Evolutionary conservation across 2,113 vertebrate genomes (phyloP), one percentile per base, ranked within the genome.

Genomic region (Peucedramus taeniatus): DNA sequence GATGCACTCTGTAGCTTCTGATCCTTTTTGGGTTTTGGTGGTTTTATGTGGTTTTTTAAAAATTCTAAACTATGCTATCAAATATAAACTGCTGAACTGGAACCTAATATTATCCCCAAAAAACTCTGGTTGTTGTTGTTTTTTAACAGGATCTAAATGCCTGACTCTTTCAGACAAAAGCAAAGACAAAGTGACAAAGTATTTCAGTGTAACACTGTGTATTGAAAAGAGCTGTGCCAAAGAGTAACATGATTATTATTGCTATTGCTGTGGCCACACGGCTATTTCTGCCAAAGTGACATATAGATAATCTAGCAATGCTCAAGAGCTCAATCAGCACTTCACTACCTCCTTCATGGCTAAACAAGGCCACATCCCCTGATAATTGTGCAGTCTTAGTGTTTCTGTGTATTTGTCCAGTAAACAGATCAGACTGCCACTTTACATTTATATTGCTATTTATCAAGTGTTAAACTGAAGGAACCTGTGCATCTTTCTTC

Each of bases 11-110:
- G 16, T 44, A 72, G n/a, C 30, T 77, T 86, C 42, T 45, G 22
- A 35, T 47, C 3, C 4, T 57, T 77, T 65, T 8, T 6, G 8
- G 20, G 13, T 56, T 18, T n/a, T n/a, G 18, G 11, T 8, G 15
- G 0, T 30, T 33, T 1, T 11, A n/a, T 27, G 21, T 33, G 22
- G 26, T 51, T 64, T 53, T 20, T 7, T 0, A n/a, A n/a, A n/a
- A n/a, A 27, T 72, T 57, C 9, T 69, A 16, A 53, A 0, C 0
- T 39, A 31, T 12, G 9, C 10, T 66, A 21, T 40, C 22, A 37
- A 66, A 37, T 61, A 39, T n/a, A 44, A 92, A 49, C 26, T 44
- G 21, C 51, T 20, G 57, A 19, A 23, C 15, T 7, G 2, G 9
- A 24, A 81, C 30, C 11, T 51, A 27, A 12, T 0, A 3, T 23